Evolutionary conservation across 2,888 invertebrate species (phyloP).

Genomic region (Exephanes ischioxanthus): DNA sequence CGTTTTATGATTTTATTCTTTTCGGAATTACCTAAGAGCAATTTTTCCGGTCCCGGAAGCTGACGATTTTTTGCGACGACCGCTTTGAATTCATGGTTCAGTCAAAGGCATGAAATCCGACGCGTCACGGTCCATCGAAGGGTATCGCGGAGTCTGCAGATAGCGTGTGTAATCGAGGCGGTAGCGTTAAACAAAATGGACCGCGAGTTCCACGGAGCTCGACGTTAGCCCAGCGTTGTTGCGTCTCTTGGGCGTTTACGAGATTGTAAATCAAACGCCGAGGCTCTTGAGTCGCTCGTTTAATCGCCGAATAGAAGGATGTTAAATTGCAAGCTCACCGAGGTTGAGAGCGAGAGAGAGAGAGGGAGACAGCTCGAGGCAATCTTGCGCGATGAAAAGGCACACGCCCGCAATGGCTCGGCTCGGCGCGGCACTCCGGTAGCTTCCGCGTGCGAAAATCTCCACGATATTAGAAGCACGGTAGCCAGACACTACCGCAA

Average conservation of each 20-base stretch:
- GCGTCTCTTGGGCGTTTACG: conserved; percentile 74
- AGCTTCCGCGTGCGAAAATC: conserved; percentile 19
- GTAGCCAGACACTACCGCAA: conserved; percentile 21
- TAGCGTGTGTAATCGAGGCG: neutral
- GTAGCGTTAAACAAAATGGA: conserved; percentile 22
- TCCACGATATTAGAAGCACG: conserved; percentile 4
- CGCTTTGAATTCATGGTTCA: neutral
- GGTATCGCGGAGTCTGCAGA: neutral
- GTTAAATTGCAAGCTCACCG: conserved; percentile 65
- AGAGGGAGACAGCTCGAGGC: conserved; percentile 43
- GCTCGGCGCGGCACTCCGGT: neutral
- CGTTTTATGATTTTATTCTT: neutral
- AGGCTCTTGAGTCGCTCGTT: conserved; percentile 62
- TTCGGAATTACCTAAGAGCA: neutral
- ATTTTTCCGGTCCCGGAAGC: neutral
- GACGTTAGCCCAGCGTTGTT: conserved; percentile 37
- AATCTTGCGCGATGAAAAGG: conserved; percentile 20
- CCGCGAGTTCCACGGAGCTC: neutral
- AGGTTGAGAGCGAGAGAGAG: conserved; percentile 11
- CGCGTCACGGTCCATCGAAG: neutral
- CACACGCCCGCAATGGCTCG: conserved; percentile 10
- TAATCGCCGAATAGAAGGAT: conserved; percentile 78
- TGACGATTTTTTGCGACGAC: neutral
- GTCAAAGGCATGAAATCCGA: neutral
- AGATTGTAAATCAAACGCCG: conserved; percentile 77